Base-by-base conservation (phyloP, 2,113 vertebrate genomes). In the Trinectes maculatus region DNA sequence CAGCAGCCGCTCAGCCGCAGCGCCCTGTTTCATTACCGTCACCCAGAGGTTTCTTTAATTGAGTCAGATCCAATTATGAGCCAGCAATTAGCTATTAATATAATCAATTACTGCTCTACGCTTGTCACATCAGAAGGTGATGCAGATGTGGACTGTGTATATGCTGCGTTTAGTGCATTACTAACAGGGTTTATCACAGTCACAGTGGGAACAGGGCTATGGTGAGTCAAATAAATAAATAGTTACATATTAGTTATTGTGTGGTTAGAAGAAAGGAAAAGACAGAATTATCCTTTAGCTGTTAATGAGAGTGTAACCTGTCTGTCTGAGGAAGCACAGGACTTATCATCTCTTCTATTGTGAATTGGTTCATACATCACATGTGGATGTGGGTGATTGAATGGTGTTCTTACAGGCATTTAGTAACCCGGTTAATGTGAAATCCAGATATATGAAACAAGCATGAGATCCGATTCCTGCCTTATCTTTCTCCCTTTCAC, bases 21-120 rank as follows among this genome's bases (percentile, higher is more conserved):
- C 63, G 22, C 83, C 79, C 77, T 72, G 84, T 87, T 89, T 86
- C 84, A 88, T 86, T 91, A 84, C 90, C 84, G 90, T 91, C 89
- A 90, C 88, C 91, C 89, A 86, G 86, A 85, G 79, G 49, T 80
- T 92, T 48, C 34, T 90, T 92, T 92, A 93, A 93, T 93, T 91
- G 89, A 92, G 91, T 91, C 88, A 90, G 89, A 93, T 91, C 90
- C 90, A 93, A 93, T 93, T 93, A 92, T 89, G 89, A 89, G 74
- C 80, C 72, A 85, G 87, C 89, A 93, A 92, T 93, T 93, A 92
- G 89, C 86, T 89, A 91, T 92, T 93, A 92, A 92, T 93, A 89
- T 90, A 91, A 93, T 93, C 90, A 91, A 92, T 93, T 92, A 92
- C 82, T 77, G 79, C 86, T 90, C 87, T 87, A 91, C 64, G 88